Evolutionary conservation across 1,140 invertebrate species (phyloP), one percentile per base, ranked within the genome.

Genomic region (Pygmarrhopalites habei): DNA sequence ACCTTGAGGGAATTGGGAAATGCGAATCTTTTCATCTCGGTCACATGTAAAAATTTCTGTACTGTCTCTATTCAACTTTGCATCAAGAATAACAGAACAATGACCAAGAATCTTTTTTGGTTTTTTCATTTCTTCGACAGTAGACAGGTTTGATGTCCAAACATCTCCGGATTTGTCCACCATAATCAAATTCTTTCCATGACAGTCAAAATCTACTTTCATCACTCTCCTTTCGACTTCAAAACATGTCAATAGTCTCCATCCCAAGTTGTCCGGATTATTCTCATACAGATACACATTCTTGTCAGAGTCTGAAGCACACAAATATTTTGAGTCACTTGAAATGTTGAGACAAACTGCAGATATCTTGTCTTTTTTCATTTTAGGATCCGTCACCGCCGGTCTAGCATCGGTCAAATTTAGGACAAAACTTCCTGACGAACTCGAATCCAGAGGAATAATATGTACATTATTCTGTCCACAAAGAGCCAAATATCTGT

Each of bases 1-100:
- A 19, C 51, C 49, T 23, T 62, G 23, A 2, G 60, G 60, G 43
- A 62, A 62, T 25, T 26, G 46, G 39, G 51, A 56, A 28, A 62
- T 23, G 5, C 60, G 32, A 19, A 62, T 62, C 43, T 62, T 62
- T 21, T 62, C 60, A 56, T 62, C 60, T 14, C 60, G 60, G 32
- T 62, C 60, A 56, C 51, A 21, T 55, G 60, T 62, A 21, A 35
- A 62, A 29, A 62, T 56, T 1, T 23, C 17, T 4, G 14, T 12
- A 30, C 43, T 44, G 29, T 62, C 60, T 1, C 44, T 29, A 29
- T 19, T 46, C 10, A 28, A 12, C 5, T 35, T 32, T 3, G 35
- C 51, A 28, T 62, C 51, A 7, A 47, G 26, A 25, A 62, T 56
- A 1, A 62, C 51, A 15, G 60, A 62, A 32, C 60, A 62, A 46